Percentiles rank a stretch among this genome's conserved stretches.
phyloP scores from a whole-genome alignment of 2,797 vertebrate species.

The Morus bassanus region DNA sequence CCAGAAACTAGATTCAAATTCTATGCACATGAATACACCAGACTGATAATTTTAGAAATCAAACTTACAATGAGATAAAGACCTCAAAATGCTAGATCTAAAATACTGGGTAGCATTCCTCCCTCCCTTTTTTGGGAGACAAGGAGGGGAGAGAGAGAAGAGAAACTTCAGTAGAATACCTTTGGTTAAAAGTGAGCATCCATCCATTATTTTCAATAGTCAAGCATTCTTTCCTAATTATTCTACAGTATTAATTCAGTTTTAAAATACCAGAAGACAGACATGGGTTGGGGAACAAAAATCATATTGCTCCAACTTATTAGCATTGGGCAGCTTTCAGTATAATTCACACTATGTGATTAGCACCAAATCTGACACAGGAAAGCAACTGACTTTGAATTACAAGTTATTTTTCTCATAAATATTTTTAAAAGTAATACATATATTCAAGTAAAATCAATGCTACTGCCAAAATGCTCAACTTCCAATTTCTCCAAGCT shows the following conservation, averaged over 20 bases:
- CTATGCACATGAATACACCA: neutral
- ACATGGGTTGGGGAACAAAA: neutral
- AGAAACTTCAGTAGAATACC: neutral
- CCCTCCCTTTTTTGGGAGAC: neutral
- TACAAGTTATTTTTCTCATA: conserved; percentile 12
- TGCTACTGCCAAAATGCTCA: neutral
- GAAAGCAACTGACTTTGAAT: conserved; percentile 30
- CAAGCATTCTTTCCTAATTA: neutral
- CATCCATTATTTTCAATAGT: neutral
- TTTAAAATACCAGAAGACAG: neutral
- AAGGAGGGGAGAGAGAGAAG: neutral
- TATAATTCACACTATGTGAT: neutral
- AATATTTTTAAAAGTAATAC: conserved; percentile 1
- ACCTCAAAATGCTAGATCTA: neutral
- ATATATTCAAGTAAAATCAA: conserved; percentile 27
- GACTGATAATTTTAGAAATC: neutral
- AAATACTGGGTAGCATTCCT: neutral
- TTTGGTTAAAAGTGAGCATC: neutral
- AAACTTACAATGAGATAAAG: neutral
- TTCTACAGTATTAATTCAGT: neutral
- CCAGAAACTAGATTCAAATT: neutral
- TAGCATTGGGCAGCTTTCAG: neutral
- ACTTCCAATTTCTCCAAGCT: neutral
- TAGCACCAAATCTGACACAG: neutral
- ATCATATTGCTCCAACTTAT: neutral